Evolutionary conservation across 2,888 invertebrate species (phyloP), one percentile per base, ranked within the genome.

Genomic region (Artemia sinica): DNA sequence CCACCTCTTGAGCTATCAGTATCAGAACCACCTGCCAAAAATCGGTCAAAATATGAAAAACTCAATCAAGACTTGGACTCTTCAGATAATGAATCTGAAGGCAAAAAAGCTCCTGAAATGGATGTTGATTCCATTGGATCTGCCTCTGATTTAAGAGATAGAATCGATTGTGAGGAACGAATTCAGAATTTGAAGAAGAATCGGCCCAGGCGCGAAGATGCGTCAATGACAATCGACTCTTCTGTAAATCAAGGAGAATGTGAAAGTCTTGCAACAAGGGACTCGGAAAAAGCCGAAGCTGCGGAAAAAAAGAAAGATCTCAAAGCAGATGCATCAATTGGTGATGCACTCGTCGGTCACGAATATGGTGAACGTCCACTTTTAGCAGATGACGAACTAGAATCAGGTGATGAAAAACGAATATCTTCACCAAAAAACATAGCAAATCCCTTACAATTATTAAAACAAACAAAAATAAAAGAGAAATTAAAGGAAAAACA

Each of bases 1-100:
- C 58, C 58, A 58, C 10, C 58, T 18, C 58, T 10, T 9, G 14
- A n/a, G 14, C 18, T 18, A 9, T n/a, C 58, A 14, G 14, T 10
- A 8, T 18, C 18, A n/a, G 58, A 58, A 73, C 81, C 83, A 0
- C 86, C 86, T 0, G 73, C 84, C 7, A 86, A 87, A 74, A 86
- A 87, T 76, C 81, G 87, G 50, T 86, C 86, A 28, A 87, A 87
- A 74, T 89, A 88, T 75, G 87, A 87, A 74, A 88, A 88, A 76
- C 78, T 89, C 66, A 82, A 84, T 2, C 83, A 82, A 75, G 84
- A 83, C 72, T 76, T 76, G 1, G 76, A 81, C 66, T 83, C 82
- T 65, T 82, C 78, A 51, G 70, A 11, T 71, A 72, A 49, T 67
- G 70, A n/a, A 70, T 71, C 51, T 48, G 51, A 41, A 14, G 50